Evolutionary conservation across 2,113 vertebrate species (phyloP), one percentile per base, ranked within the genome.

Genomic region (Aegotheles bennettii): DNA sequence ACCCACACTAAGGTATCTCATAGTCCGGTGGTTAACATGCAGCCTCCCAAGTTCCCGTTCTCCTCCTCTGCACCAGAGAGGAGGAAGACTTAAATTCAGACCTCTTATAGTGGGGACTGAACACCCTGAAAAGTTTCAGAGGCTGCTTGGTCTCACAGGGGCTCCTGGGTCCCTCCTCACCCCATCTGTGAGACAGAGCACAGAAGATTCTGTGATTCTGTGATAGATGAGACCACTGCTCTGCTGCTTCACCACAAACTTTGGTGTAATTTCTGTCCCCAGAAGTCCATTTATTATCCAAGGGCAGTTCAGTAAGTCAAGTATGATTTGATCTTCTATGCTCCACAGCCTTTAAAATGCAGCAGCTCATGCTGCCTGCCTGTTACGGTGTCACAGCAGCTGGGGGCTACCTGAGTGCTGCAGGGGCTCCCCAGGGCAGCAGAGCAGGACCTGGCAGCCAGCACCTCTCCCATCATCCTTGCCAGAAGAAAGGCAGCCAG

Each of bases 111-210:
- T 0, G 4, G 1, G 1, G 8, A 12, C 11, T 70, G 24, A 56
- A 19, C 3, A 2, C 3, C 17, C 10, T 0, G 0, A 11, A 6
- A 53, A 7, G 12, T 69, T 68, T 17, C 0, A 3, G 25, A 33
- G 20, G 5, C 24, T 2, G 6, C 7, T 12, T 26, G 1, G 0
- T 38, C n/a, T 16, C 47, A 10, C 19, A 2, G 0, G 2, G 10
- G 3, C 21, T 53, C 13, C 26, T 11, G 4, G 18, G 4, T 7
- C 11, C 3, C 2, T 60, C 31, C 42, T 68, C 42, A 59, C 24
- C 4, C 35, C 4, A 1, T 5, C 19, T 42, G 24, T 25, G 38
- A 45, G 15, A 38, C 14, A 54, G 31, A 64, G 5, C 16, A 16
- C 16, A 10, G 35, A 31, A 5, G 16, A n/a, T n/a, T n/a, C n/a